Percentiles rank a stretch among this genome's conserved stretches.
These are phyloP conservation scores for Automeris io DNA, from an alignment of 2,888 invertebrate genomes.

Conservation along the genomic window DNA sequence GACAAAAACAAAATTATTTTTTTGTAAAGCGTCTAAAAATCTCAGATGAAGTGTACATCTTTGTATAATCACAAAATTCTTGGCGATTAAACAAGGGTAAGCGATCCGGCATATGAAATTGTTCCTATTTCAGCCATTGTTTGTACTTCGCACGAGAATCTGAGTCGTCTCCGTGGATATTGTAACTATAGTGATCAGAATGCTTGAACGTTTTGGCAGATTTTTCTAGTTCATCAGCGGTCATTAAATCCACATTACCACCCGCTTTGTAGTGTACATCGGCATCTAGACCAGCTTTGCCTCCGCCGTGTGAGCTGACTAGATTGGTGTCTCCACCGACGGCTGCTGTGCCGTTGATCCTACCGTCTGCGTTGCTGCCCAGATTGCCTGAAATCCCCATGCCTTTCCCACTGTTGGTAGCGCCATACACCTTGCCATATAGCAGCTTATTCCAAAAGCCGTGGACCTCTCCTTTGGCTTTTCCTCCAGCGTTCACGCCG, in stretches of 20 bases:
- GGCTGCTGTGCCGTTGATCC: neutral
- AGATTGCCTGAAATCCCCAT: neutral
- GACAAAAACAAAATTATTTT: too few species aligned
- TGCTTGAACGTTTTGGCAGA: neutral
- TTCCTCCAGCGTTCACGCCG: neutral
- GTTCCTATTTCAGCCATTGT: too few species aligned
- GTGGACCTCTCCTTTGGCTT: neutral
- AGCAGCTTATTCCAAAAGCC: neutral
- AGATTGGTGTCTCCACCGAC: neutral
- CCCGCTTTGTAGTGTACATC: neutral
- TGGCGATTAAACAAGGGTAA: too few species aligned
- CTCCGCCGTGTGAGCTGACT: neutral
- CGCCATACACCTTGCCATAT: neutral
- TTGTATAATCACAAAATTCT: too few species aligned
- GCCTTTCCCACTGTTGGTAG: neutral
- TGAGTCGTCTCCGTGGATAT: too few species aligned
- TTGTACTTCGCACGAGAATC: too few species aligned
- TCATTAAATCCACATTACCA: neutral
- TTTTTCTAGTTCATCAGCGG: neutral
- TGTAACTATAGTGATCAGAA: too few species aligned
- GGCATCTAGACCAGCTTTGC: neutral
- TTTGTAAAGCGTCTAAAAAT: too few species aligned
- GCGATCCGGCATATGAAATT: too few species aligned
- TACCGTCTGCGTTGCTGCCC: neutral
- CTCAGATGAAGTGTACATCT: too few species aligned